Evolutionary conservation across 1,140 invertebrate species (phyloP), one percentile per base, ranked within the genome.

Genomic region (Diploscapter pachys): DNA sequence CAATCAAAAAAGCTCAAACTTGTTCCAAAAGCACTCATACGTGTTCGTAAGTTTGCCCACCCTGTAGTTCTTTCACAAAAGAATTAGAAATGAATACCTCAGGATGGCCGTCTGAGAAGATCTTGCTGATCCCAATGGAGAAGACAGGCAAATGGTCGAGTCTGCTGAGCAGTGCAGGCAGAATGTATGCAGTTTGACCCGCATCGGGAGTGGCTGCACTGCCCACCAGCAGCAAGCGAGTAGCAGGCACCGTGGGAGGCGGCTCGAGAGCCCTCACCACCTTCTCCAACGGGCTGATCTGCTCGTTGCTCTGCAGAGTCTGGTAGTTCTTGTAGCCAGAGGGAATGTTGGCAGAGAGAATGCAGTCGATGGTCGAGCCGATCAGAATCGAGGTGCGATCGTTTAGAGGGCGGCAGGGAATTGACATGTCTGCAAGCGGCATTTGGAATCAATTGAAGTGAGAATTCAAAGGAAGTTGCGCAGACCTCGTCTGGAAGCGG

Each of bases 111-210:
- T 76, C 53, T 6, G 84, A 55, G 57, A 83, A 83, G 48, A 84
- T 64, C 48, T 81, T 73, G 4, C 66, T 66, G 9, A 75, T 71
- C 3, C 79, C 73, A 0, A 84, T 64, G 48, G 81, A 81, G 63
- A 83, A 80, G 11, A 93, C 90, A 55, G 92, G 90, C 72, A 93
- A 89, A 80, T 91, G 91, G 86, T 95, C 93, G 86, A 95, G 89
- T 63, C 89, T 87, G 85, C 93, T 91, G 11, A 95, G 87, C 11
- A 95, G 78, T 50, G 92, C 93, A 62, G 93, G 92, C 31, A 91
- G 91, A 54, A 95, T 85, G 83, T 92, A 89, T 3, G 89, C 89
- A 3, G 89, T 90, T 86, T 91, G 89, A 83, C 91, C 89, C 86
- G 90, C 88, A 81, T 91, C 88, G 80, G 81, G 88, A 84, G 81